Evolutionary conservation across 2,797 vertebrate species (phyloP).

Genomic region (Sebastes vulpes): DNA sequence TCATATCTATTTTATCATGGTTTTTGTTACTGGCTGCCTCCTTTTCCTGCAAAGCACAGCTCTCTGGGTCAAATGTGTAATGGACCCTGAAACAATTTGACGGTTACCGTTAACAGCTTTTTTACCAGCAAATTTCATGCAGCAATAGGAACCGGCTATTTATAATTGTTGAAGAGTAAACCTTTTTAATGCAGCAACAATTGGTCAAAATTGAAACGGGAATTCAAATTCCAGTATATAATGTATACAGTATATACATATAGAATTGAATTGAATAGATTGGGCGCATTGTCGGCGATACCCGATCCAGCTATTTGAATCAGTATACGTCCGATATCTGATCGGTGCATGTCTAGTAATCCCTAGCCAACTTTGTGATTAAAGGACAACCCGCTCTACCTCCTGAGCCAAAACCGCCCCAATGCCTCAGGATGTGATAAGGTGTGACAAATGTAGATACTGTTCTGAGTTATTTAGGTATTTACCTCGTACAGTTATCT

Average conservation of each 20-base stretch:
- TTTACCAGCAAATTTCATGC: background rate
- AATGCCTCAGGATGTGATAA: background rate
- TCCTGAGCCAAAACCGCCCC: background rate
- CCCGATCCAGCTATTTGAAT: no score
- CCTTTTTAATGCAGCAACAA: no score
- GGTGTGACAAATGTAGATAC: background rate
- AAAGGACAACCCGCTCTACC: background rate
- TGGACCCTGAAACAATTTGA: background rate
- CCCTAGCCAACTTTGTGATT: background rate
- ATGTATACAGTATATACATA: no score
- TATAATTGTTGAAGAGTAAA: background rate
- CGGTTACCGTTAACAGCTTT: background rate
- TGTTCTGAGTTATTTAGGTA: background rate
- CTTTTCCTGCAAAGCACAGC: background rate
- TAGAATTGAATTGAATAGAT: no score
- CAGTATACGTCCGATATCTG: no score
- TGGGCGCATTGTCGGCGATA: no score
- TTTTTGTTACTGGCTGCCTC: background rate
- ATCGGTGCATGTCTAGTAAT: no score
- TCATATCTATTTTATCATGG: conserved; percentile 27
- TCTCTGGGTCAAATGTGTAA: background rate
- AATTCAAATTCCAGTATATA: no score
- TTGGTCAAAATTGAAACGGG: no score
- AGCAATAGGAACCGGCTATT: background rate
- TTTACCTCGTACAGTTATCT: background rate